Evolutionary conservation across 1,140 invertebrate genomes (phyloP).

Genomic region (Antheraea mylitta): DNA sequence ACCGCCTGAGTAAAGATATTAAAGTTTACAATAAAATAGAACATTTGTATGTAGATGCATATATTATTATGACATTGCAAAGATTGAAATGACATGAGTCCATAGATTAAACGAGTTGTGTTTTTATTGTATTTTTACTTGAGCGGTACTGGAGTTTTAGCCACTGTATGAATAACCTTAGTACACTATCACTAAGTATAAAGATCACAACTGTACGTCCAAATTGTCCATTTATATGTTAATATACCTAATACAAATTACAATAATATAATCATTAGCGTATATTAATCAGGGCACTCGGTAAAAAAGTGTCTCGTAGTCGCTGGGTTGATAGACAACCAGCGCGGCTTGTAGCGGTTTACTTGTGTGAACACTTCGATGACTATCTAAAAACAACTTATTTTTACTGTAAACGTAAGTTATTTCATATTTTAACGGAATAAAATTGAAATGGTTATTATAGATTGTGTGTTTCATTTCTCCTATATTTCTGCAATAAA

Average conservation of each 20-base stretch:
- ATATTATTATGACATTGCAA: not conserved
- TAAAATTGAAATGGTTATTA: conserved; percentile 78
- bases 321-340: conserved; percentile 35
- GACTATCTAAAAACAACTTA: conserved; percentile 74
- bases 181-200: conserved; percentile 54
- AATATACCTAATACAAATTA: conserved; percentile 77
- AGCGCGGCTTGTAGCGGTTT: conserved; percentile 53
- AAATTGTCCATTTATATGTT: conserved; percentile 76
- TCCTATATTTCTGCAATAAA: not conserved
- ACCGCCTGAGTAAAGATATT: not conserved
- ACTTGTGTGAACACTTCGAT: conserved; percentile 60
- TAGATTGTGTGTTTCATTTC: conserved; percentile 51
- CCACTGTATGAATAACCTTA: not conserved
- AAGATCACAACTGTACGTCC: conserved; percentile 75
- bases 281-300: conserved; percentile 64
- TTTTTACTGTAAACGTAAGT: conserved; percentile 78
- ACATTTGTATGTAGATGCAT: not conserved
- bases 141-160: not conserved
- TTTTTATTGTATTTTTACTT: not conserved
- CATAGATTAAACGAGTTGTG: not conserved
- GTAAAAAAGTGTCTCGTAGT: conserved; percentile 48
- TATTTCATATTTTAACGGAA: conserved; percentile 79
- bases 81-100: too few relatives aligned
- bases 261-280: conserved; percentile 76
- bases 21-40: not conserved